Evolutionary conservation across 1,140 invertebrate species (phyloP).

Genomic region (Hydropsyche tenuis): DNA sequence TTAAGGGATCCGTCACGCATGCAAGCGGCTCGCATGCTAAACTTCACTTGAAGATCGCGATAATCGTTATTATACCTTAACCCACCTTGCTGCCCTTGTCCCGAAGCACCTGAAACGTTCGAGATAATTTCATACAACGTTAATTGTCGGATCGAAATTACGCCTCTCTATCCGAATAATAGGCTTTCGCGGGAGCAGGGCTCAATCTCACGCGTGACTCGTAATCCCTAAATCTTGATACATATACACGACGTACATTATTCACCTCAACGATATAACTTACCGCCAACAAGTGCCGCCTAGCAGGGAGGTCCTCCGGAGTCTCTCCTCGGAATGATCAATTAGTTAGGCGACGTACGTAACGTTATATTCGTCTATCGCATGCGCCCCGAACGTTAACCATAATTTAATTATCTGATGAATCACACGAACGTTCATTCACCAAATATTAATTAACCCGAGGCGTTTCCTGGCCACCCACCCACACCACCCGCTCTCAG

Average conservation of each 20-base stretch:
- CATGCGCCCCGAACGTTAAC: constrained; percentile 35
- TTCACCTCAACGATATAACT: constrained; percentile 32
- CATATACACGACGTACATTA: constrained; percentile 7
- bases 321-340: constrained; percentile 42
- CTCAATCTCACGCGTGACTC: constrained; percentile 27
- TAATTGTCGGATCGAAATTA: constrained; percentile 24
- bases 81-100: background rate
- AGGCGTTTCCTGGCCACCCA: background rate
- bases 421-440: constrained; percentile 48
- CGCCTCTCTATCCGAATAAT: constrained; percentile 27
- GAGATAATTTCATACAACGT: constrained; percentile 11
- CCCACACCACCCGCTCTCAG: background rate
- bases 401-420: constrained; percentile 44
- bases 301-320: background rate
- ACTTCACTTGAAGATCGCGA: background rate
- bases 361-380: constrained; percentile 36
- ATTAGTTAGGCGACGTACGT: constrained; percentile 36
- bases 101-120: background rate
- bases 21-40: no score
- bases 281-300: constrained; percentile 8
- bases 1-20: no score
- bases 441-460: constrained; percentile 48
- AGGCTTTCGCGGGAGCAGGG: constrained; percentile 18
- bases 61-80: constrained; percentile 11
- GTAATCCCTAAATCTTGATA: constrained; percentile 26